A percentile compares a stretch with the other conserved stretches of the same genome.
Conservation (phyloP, 64 coral and sea anemone species). For the Astreopora myriophthalma region DNA sequence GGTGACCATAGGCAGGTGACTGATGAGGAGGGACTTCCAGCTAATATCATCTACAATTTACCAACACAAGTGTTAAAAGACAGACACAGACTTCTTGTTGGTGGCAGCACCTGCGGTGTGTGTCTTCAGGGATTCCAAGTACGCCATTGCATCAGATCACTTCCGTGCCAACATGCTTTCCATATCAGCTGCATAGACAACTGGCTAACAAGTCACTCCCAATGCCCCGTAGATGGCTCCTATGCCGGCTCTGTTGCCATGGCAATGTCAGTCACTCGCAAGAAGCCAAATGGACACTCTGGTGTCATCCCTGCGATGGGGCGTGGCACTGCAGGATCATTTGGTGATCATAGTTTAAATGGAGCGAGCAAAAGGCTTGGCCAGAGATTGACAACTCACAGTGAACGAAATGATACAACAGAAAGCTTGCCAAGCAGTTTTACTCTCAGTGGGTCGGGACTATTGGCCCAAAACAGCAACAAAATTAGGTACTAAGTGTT, state of each 20-base stretch:
- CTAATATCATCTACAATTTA: slow-evolving; percentile 84
- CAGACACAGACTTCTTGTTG: slow-evolving; percentile 70
- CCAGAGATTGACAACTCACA: neutral
- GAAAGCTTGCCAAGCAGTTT: slow-evolving; percentile 54
- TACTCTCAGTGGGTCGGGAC: slow-evolving; percentile 50
- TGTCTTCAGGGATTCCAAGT: slow-evolving; percentile 73
- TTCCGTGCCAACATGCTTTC: slow-evolving; percentile 83
- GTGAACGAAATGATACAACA: neutral
- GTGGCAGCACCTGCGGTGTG: slow-evolving; percentile 76
- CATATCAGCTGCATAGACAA: slow-evolving; percentile 86
- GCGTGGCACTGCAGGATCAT: neutral
- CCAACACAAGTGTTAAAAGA: slow-evolving; percentile 85
- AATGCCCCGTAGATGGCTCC: slow-evolving; percentile 80
- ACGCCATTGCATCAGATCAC: slow-evolving; percentile 70
- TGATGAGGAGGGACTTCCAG: slow-evolving; percentile 70
- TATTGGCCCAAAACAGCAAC: slow-evolving; percentile 30
- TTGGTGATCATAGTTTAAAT: neutral
- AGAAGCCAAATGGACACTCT: neutral
- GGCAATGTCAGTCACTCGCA: neutral
- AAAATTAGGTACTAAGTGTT: neutral
- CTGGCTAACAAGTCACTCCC: slow-evolving; percentile 76
- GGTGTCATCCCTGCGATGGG: neutral
- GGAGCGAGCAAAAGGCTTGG: neutral
- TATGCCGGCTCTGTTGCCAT: slow-evolving; percentile 13
- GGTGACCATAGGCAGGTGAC: slow-evolving; percentile 53